These are phyloP conservation scores for Apotomis capreana DNA, from an alignment of 2,888 invertebrate genomes.

Conservation along the genomic window DNA sequence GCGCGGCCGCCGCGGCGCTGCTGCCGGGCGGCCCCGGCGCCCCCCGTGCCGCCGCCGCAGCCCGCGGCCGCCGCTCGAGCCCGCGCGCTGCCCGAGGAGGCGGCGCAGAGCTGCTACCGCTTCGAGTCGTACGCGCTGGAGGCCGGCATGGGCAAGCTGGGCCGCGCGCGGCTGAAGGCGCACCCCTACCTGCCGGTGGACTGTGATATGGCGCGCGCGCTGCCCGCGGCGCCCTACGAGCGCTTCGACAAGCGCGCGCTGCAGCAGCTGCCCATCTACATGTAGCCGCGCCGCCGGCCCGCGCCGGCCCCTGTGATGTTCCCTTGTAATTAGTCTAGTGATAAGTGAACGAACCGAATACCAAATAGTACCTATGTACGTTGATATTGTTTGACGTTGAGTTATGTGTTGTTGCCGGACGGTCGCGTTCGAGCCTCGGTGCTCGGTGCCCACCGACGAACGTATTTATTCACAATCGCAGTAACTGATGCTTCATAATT, in stretches of 20 bases:
- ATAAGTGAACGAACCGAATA: conserved; percentile 65
- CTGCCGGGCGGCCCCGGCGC: conserved; percentile 54
- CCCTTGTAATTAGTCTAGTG: conserved; percentile 39
- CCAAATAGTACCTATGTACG: conserved; percentile 79
- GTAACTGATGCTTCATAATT: conserved; percentile 77
- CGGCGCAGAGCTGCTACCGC: conserved; percentile 57
- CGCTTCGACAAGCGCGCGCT: conserved; percentile 80
- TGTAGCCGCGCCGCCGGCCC: conserved; percentile 65
- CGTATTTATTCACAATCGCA: conserved; percentile 78
- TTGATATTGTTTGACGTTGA: conserved; percentile 77
- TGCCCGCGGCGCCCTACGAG: conserved; percentile 72
- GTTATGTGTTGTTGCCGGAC: conserved; percentile 69
- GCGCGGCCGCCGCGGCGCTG: conserved; percentile 53
- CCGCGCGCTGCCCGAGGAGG: conserved; percentile 48
- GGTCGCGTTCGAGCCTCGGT: conserved; percentile 44
- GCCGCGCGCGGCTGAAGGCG: conserved; percentile 63
- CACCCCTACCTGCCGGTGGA: conserved; percentile 68
- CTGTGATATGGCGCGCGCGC: conserved; percentile 77
- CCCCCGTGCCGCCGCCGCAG: conserved; percentile 59
- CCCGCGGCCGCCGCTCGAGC: conserved; percentile 50
- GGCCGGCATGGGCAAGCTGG: conserved; percentile 53
- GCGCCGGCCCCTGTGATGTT: conserved; percentile 48
- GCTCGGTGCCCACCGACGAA: conserved; percentile 69
- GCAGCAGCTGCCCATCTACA: conserved; percentile 81
- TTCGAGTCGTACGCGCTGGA: conserved; percentile 61